Base-by-base conservation (phyloP, 2,888 invertebrate species). In the Slavum lentiscoides region DNA sequence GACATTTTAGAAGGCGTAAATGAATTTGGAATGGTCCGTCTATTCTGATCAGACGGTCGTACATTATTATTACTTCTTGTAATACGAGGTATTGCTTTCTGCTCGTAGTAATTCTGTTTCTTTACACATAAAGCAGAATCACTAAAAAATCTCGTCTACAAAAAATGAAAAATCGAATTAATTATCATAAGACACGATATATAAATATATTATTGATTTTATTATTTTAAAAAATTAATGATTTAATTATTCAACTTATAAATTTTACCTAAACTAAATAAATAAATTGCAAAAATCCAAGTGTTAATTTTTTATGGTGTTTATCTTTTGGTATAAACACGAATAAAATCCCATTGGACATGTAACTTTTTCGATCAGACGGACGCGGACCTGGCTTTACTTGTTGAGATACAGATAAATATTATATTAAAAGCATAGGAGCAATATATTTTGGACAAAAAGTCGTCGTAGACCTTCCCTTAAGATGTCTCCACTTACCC, bases 1-100 rank as follows among this genome's bases (percentile, higher is more conserved):
- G 91, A 91, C 91, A 96, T 92, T 84, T 82, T 70, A 19, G 82
- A 74, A 73, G 67, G 82, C 43, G 70, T 82, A 15, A 64, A 73
- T 39, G 43, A n/a, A 80, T 58, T 70, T 58, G 69, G 53, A 49
- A 13, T n/a, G n/a, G n/a, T 49, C 19, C 0, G 61, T 64, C 64
- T 70, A 39, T 62, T 72, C 7, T 39, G n/a, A 55, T 69, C 69
- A 15, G 37, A 39, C 19, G 21, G 53, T 19, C 39, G 55, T 6
- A 55, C 7, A n/a, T n/a, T n/a, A 62, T 43, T 64, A 80, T 72
- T 70, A 37, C 61, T 23, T 37, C 23, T 43, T 4, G 69, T 13
- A 62, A 55, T 37, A 53, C 68, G 76, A 62, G 70, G 62, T 43
- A 39, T n/a, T n/a, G n/a, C 7, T 66, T 80, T 80, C n/a, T 62